These are phyloP conservation scores for Orchestes rusci DNA, from an alignment of 2,888 invertebrate species.

Conservation along the genomic window DNA sequence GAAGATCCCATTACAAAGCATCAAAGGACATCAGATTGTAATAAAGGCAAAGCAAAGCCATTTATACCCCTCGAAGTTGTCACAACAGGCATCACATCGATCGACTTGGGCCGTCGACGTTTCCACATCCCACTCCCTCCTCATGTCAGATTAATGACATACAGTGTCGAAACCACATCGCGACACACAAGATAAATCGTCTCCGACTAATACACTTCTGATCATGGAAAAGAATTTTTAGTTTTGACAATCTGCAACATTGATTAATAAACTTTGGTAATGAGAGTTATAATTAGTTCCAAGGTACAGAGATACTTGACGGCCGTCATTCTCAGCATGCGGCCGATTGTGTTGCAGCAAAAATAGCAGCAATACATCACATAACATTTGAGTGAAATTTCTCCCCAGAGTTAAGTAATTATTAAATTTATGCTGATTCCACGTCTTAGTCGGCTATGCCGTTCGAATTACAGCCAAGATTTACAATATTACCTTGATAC, in stretches of 20 bases:
- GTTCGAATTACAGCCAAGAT: constrained; percentile 47
- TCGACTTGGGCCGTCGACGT: constrained; percentile 12
- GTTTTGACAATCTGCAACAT: no score
- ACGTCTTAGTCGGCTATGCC: constrained; percentile 44
- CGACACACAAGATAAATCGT: constrained; percentile 18
- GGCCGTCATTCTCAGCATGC: no score
- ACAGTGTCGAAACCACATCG: constrained; percentile 22
- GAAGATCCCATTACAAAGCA: no score
- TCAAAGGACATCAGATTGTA: no score
- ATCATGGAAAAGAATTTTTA: no score
- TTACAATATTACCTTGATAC: constrained; percentile 48
- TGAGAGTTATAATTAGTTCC: no score
- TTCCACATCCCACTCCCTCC: constrained; percentile 11
- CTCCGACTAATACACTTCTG: constrained; percentile 1
- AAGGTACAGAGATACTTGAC: no score
- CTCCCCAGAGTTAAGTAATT: constrained; percentile 43
- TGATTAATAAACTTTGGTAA: no score
- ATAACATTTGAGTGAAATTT: constrained; percentile 17
- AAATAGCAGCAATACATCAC: constrained; percentile 2
- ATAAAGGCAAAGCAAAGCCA: constrained; percentile 9
- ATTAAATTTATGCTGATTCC: constrained; percentile 50
- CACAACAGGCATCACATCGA: constrained; percentile 18
- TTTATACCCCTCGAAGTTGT: constrained; percentile 19
- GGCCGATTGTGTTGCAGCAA: no score
- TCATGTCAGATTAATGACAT: constrained; percentile 23